A percentile compares a stretch with the other conserved stretches of the same genome.
Conservation (phyloP, 1,140 invertebrate genomes). For the Meteorus sp. region DNA sequence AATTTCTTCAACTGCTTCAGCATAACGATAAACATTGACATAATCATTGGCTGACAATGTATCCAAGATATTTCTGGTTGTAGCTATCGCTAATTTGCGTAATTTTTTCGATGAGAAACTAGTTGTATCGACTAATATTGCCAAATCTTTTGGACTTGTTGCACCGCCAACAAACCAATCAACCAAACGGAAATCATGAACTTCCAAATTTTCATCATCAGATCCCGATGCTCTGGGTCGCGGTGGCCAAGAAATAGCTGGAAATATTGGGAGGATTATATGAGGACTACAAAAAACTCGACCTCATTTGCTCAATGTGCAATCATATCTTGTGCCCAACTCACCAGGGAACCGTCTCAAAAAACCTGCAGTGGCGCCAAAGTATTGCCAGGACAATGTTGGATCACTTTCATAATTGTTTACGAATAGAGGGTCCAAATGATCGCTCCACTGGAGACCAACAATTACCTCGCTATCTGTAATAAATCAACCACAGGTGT, state of each 20-base stretch:
- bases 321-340: constrained; percentile 4
- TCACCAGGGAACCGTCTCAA: constrained; percentile 90
- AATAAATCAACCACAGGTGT: constrained; percentile 18
- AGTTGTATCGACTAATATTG: constrained; percentile 86
- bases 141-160: constrained; percentile 93
- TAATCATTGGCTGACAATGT: constrained; percentile 96
- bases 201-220: constrained; percentile 66
- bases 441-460: constrained; percentile 90
- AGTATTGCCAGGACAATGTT: constrained; percentile 94
- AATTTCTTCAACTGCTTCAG: constrained; percentile 73
- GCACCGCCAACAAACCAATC: constrained; percentile 95
- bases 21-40: constrained; percentile 90
- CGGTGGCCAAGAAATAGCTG: constrained; percentile 75
- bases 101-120: constrained; percentile 87
- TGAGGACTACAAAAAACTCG: not conserved
- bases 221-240: constrained; percentile 50
- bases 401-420: constrained; percentile 92
- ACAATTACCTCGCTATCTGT: constrained; percentile 78
- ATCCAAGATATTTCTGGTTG: constrained; percentile 85
- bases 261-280: constrained; percentile 19
- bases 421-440: constrained; percentile 86
- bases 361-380: constrained; percentile 90
- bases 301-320: not conserved
- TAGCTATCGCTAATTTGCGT: constrained; percentile 81
- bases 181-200: constrained; percentile 85